phyloP scores from a whole-genome alignment of 2,113 vertebrate genomes.

The Epinephelus fuscoguttatus region DNA sequence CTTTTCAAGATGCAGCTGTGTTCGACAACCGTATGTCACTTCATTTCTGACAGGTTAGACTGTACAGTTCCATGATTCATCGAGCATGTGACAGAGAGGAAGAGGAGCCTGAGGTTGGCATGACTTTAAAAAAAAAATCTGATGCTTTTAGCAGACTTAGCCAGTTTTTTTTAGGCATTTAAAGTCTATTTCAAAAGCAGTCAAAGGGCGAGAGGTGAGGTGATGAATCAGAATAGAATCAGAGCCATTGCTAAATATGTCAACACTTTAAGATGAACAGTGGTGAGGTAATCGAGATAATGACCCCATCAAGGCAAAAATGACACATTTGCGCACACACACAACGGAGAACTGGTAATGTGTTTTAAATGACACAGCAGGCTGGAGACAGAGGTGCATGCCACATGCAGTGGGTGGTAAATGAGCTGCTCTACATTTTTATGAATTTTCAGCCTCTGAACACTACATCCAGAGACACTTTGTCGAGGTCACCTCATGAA shows the following conservation, averaged over 20 bases:
- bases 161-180: constrained; percentile 24
- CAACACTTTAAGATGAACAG: constrained; percentile 4
- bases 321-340: background rate
- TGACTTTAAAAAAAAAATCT: background rate
- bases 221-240: constrained; percentile 27
- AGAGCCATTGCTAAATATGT: constrained; percentile 27
- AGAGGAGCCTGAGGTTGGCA: background rate
- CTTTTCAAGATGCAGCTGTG: background rate
- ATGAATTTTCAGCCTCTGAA: constrained; percentile 39
- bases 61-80: constrained; percentile 48
- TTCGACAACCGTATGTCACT: constrained; percentile 27
- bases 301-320: constrained; percentile 29
- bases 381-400: constrained; percentile 6
- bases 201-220: background rate
- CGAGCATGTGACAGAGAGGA: constrained; percentile 10
- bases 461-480: background rate
- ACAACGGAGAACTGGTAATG: constrained; percentile 7
- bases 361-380: constrained; percentile 35
- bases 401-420: constrained; percentile 45
- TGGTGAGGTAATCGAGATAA: constrained; percentile 41
- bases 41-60: constrained; percentile 34
- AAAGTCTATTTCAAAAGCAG: constrained; percentile 27
- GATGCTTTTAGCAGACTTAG: constrained; percentile 8
- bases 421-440: constrained; percentile 66
- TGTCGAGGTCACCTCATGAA: constrained; percentile 45